These are phyloP conservation scores for Chironomus striatipennis DNA, from an alignment of 1,140 invertebrate species.

Conservation along the genomic window DNA sequence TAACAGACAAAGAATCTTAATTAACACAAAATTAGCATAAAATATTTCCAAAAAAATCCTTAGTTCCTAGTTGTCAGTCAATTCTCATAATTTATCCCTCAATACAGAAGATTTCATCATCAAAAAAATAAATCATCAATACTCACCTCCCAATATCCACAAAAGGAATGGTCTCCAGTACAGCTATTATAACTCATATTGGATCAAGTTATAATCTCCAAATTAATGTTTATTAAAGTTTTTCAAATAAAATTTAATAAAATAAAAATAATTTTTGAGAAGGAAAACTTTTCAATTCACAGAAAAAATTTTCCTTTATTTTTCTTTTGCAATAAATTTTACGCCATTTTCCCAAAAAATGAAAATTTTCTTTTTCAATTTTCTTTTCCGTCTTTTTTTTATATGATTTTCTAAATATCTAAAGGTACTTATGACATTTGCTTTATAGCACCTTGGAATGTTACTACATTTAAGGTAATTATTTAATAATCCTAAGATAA, in stretches of 20 bases:
- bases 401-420: background rate
- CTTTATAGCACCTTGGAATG: background rate
- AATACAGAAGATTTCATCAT: constrained; percentile 1
- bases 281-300: background rate
- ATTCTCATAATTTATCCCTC: constrained; percentile 16
- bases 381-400: background rate
- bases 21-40: too few relatives aligned
- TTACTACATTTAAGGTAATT: background rate
- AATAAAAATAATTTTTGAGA: background rate
- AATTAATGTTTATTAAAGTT: background rate
- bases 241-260: too few relatives aligned
- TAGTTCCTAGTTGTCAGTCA: too few relatives aligned
- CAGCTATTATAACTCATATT: background rate
- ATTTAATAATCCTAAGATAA: background rate
- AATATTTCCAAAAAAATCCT: too few relatives aligned
- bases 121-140: background rate
- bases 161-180: constrained; percentile 34
- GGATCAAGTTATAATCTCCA: background rate
- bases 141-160: constrained; percentile 38
- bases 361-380: background rate
- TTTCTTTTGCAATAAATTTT: background rate
- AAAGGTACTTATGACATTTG: background rate
- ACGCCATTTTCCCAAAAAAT: background rate
- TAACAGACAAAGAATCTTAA: too few relatives aligned
- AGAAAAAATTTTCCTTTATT: background rate